Evolutionary conservation across 2,797 vertebrate genomes (phyloP), one percentile per base, ranked within the genome.

Genomic region (Ispidina lecontei): DNA sequence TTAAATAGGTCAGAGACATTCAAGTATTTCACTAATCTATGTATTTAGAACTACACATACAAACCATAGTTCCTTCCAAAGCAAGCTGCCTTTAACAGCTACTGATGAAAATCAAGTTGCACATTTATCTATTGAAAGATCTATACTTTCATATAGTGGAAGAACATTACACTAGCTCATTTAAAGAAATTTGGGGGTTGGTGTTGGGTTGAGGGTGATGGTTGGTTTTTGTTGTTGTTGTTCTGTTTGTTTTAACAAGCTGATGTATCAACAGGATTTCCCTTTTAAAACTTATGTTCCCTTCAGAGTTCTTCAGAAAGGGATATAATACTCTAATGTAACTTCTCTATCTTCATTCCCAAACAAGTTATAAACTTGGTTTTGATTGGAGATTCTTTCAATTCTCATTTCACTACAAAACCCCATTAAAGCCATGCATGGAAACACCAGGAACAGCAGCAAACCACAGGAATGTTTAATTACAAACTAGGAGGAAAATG

Each of bases 321-420:
- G 31, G 9, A 69, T 14, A 5, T 9, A 86, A 51, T 26, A 37
- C 3, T 35, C 7, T 15, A 73, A 31, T 18, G 4, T 16, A 81
- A 73, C n/a, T 51, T 67, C 51, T 10, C 44, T 68, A 47, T 25
- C 55, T 90, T 54, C 28, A 41, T 10, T 63, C 19, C 26, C 54
- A 79, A 65, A 88, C 3, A 49, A 84, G 52, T n/a, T 20, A 33
- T 37, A 73, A 54, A 84, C 9, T 79, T 72, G 4, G 12, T 65
- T 93, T 83, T 73, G 35, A 76, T 47, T 51, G 65, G 25, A 44
- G 31, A 73, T 65, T 52, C 60, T 58, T 84, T 39, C 31, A 74
- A 58, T 77, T 89, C 31, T 68, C 13, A 17, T 68, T 84, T 62
- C 80, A 87, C 31, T 79, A 89, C 9, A 91, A 71, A 93, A 71